Conservation (phyloP, 1,140 invertebrate species). For the roundworm (Caenorhabditis elegans) region WBcel235 BX284605.5:7804501-7805000, state of each 20-base stretch:
- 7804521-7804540: background rate
- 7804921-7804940: no score
- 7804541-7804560: background rate
- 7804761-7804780: background rate
- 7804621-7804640: background rate
- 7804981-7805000: no score
- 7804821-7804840: no score
- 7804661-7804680: conserved; percentile 21
- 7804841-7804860: no score
- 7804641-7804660: background rate
- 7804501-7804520: no score
- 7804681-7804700: background rate
- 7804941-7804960: no score
- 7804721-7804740: background rate
- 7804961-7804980: no score
- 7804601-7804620: background rate
- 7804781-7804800: background rate
- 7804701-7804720: conserved; percentile 25
- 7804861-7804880: no score
- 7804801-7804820: background rate
- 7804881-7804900: no score
- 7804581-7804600: background rate
- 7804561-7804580: background rate
- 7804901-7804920: no score
- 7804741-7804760: background rate